Evolutionary conservation across 2,797 vertebrate genomes (phyloP), one percentile per base, ranked within the genome.

Genomic region (Sebastiscus tertius): DNA sequence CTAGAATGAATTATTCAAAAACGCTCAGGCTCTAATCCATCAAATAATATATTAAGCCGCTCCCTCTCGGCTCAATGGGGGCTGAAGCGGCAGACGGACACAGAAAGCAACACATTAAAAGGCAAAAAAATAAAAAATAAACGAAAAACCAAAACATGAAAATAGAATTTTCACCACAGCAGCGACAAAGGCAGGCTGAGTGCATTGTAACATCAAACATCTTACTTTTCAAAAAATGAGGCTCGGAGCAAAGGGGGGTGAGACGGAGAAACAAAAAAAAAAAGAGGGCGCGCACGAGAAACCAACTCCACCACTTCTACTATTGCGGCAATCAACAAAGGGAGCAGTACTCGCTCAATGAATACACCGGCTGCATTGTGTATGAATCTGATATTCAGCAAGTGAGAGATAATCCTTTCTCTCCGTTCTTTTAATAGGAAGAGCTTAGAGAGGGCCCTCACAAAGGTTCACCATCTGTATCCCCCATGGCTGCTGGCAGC

Each of bases 401-500:
- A 94, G 94, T 93, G 91, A 87, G 92, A 93, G 94, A 94, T 95
- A 95, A 95, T 95, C 94, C 94, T 88, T 91, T 90, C 89, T 92
- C 92, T 92, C 76, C 69, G 39, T 89, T 92, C 87, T 92, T 94
- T 94, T 94, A 95, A 94, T 89, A 94, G 92, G 92, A 90, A 90
- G 91, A 90, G 93, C 91, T 94, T 90, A 93, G 92, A 93, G 84
- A 88, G 87, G 72, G 84, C 80, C 89, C 89, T 88, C 89, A 93
- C 93, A 94, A 94, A 94, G 94, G 92, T 92, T 89, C 90, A 88
- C 93, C 92, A 94, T 94, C 93, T 94, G 94, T 84, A 93, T 92
- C 87, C 91, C 92, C 85, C 89, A 82, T 82, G 89, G 89, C 90
- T 90, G 87, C 85, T 86, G 90, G 89, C 89, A 82, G 86, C 79